These are phyloP conservation scores for Cephus pulcher DNA, from an alignment of 2,888 invertebrate genomes.

Conservation along the genomic window DNA sequence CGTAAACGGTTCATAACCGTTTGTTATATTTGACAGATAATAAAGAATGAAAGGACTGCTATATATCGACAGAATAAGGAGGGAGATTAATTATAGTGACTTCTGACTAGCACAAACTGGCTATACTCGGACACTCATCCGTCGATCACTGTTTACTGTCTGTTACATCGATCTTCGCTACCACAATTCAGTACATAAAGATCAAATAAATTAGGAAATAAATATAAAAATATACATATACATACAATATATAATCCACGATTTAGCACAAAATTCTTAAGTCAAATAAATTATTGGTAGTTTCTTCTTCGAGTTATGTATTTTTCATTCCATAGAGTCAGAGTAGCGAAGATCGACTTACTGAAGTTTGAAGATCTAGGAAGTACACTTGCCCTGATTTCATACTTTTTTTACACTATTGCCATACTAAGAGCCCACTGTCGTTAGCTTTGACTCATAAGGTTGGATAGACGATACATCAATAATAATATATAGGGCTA, in stretches of 20 bases:
- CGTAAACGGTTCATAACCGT: slow-evolving; percentile 22
- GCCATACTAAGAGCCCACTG: background rate
- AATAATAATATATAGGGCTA: background rate
- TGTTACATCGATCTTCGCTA: slow-evolving; percentile 9
- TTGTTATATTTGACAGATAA: slow-evolving; percentile 13
- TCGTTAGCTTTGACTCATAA: slow-evolving; percentile 6
- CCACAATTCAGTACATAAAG: background rate
- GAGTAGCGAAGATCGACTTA: background rate
- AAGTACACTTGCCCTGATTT: background rate
- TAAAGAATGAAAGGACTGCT: slow-evolving; percentile 16
- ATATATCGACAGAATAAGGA: slow-evolving; percentile 19
- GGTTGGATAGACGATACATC: slow-evolving; percentile 23
- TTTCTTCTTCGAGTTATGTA: slow-evolving; percentile 2
- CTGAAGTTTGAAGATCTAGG: background rate
- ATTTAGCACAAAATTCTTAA: slow-evolving; percentile 22
- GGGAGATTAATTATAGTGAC: slow-evolving; percentile 30
- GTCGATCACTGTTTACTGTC: slow-evolving; percentile 9
- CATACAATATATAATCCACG: slow-evolving; percentile 23
- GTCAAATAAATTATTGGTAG: background rate
- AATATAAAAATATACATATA: slow-evolving; percentile 16
- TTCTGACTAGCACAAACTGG: slow-evolving; percentile 51
- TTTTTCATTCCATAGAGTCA: background rate
- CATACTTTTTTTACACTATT: background rate
- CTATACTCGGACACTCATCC: slow-evolving; percentile 30
- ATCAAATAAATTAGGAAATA: slow-evolving; percentile 9